Base-by-base conservation (phyloP, 2,113 vertebrate genomes). In the Malurus elegans region DNA sequence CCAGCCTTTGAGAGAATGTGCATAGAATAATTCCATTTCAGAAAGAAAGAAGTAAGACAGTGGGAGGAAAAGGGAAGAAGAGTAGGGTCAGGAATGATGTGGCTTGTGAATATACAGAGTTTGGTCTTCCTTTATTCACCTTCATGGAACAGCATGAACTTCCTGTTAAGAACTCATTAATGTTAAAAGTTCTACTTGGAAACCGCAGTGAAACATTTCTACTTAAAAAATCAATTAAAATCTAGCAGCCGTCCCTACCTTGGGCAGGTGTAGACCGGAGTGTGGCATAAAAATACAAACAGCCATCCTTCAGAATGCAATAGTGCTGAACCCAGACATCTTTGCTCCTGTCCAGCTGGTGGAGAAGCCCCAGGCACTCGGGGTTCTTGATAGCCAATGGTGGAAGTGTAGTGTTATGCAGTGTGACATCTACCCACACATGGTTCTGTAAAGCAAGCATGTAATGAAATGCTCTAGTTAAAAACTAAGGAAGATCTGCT, bases 301-400 rank as follows among this genome's bases (percentile, higher is more conserved):
- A 99, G 17, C 97, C 98, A 12, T 99, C 98, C 91, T 99, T 99
- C 72, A 99, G 97, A 56, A 99, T 97, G 90, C 98, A 99, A 62
- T 99, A 99, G 96, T 98, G 97, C 80, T 99, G 98, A 32, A 97
- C 85, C 98, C 99, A 99, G 2, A 54, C 11, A 13, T 99, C 98
- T 88, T 97, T 98, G 97, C 57, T 98, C 62, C 93, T 97, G 78
- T 99, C 98, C 92, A 99, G 92, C 85, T 98, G 98, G 60, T 99
- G 98, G 31, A 99, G 98, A 60, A 99, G 97, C 7, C 99, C 99
- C 34, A 99, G 97, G 73, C 98, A 98, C 65, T 99, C 99, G 1
- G 99, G 99, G 79, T 95, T 98, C 94, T 99, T 99, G 95, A 99
- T 99, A 31, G 99, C 99, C 93, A 99, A 92, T 4, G 99, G 99